Base-by-base conservation (phyloP, 2,113 vertebrate species). In the Ifrita kowaldi region DNA sequence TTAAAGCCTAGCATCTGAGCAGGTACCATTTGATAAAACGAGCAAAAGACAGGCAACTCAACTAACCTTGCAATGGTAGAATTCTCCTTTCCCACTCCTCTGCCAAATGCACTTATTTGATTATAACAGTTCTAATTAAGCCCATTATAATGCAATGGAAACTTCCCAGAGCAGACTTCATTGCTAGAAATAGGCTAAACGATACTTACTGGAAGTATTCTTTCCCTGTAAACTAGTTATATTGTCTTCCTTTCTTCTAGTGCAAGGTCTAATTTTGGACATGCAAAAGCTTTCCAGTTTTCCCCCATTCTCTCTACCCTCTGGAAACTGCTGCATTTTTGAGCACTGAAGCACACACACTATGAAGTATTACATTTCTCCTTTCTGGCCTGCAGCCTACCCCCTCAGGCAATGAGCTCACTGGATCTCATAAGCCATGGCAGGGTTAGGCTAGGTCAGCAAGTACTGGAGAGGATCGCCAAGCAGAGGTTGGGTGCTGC, bases 311-410 rank as follows among this genome's bases (percentile, higher is more conserved):
- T 78, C 52, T 75, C 55, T 80, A 46, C 22, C 28, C 42, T 89
- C 64, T 79, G 64, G 47, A 82, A 63, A 81, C 27, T 44, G 75
- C 53, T 89, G 73, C 37, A 73, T 89, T 94, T 94, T 89, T 86
- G 33, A 91, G 37, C n/a, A 73, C 46, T 93, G 80, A 95, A 90
- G 70, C 78, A 80, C 32, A 96, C 10, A 20, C 62, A 56, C 83
- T 92, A 57, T 94, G 93, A 94, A 81, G 80, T 71, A 90, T 97
- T 87, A 73, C 49, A 80, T 97, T 97, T 97, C 94, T 95, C 87
- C 77, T 91, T 19, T 65, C 92, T 98, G 97, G 96, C 96, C 84
- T 91, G 74, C 69, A 93, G 90, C 92, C 96, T 94, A 75, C 71
- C 71, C 90, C 74, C 82, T 88, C 67, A 35, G 96, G 95, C 95